Percentiles rank a stretch among this genome's conserved stretches.
phyloP scores from a whole-genome alignment of 2,113 vertebrate genomes.

The Lampris megalopsis region DNA sequence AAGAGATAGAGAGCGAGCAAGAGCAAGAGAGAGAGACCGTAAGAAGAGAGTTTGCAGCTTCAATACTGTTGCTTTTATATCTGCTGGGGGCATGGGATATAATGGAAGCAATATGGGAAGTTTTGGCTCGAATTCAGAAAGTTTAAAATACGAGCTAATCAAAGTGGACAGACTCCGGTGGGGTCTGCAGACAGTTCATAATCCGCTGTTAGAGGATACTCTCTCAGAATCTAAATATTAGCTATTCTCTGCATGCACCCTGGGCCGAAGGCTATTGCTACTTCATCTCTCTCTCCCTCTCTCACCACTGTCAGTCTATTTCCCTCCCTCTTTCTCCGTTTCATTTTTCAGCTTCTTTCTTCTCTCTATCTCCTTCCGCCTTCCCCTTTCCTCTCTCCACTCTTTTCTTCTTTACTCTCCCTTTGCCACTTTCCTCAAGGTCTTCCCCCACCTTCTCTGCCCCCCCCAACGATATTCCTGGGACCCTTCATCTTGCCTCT shows the following conservation, averaged over 20 bases:
- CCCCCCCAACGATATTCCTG: neutral
- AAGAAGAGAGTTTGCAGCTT: constrained; percentile 8
- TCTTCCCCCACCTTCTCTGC: constrained; percentile 2
- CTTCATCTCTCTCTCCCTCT: neutral
- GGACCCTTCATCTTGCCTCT: neutral
- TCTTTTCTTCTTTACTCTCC: neutral
- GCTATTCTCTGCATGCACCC: constrained; percentile 26
- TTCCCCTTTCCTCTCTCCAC: neutral
- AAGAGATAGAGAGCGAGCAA: neutral
- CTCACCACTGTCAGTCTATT: no score
- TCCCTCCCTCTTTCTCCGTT: no score
- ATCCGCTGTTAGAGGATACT: constrained; percentile 43
- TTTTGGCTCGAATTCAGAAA: constrained; percentile 43
- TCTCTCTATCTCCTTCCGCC: neutral
- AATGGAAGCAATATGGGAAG: neutral
- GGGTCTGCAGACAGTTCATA: constrained; percentile 42
- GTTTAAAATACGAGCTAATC: constrained; percentile 34
- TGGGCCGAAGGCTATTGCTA: constrained; percentile 20
- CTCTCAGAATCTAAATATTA: constrained; percentile 41
- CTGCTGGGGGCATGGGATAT: neutral
- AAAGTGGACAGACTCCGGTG: constrained; percentile 41
- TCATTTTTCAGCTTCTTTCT: constrained; percentile 1
- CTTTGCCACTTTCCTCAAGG: neutral
- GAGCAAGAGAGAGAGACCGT: constrained; percentile 10
- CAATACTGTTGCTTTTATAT: constrained; percentile 36